phyloP scores from a whole-genome alignment of 2,113 vertebrate genomes.

The Dermatemys mawii region DNA sequence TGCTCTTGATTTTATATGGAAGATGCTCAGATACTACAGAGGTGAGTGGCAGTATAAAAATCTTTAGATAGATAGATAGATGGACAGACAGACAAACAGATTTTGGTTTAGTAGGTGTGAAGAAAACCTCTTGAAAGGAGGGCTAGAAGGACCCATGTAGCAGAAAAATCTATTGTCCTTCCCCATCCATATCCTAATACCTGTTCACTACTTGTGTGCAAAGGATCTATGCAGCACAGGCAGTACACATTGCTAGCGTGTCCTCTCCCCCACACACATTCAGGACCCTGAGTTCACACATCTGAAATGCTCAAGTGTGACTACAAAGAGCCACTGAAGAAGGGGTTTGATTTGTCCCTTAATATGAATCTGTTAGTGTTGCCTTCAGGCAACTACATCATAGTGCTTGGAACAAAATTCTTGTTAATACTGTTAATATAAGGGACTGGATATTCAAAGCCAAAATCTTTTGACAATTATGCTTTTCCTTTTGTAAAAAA shows the following conservation, averaged over 20 bases:
- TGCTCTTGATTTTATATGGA: not conserved
- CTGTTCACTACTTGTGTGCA: not conserved
- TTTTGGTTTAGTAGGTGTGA: not conserved
- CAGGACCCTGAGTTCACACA: not conserved
- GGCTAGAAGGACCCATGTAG: not conserved
- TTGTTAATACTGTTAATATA: not conserved
- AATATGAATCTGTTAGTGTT: not conserved
- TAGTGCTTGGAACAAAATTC: not conserved
- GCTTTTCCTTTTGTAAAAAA: not conserved
- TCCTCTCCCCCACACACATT: not conserved
- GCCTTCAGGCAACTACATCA: not conserved
- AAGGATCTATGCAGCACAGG: not conserved
- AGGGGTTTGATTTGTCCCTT: not conserved
- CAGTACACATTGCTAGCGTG: rapidly evolving
- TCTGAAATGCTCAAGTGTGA: rapidly evolving
- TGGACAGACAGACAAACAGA: no score
- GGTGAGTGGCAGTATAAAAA: not conserved
- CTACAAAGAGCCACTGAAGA: not conserved
- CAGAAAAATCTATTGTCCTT: not conserved
- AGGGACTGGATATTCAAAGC: not conserved
- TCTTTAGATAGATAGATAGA: no score
- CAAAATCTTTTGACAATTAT: not conserved
- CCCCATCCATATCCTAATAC: not conserved
- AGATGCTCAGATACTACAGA: not conserved
- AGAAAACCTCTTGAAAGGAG: not conserved